These are phyloP conservation scores for Anoplolepis gracilipes DNA, from an alignment of 1,140 invertebrate species.

Conservation along the genomic window DNA sequence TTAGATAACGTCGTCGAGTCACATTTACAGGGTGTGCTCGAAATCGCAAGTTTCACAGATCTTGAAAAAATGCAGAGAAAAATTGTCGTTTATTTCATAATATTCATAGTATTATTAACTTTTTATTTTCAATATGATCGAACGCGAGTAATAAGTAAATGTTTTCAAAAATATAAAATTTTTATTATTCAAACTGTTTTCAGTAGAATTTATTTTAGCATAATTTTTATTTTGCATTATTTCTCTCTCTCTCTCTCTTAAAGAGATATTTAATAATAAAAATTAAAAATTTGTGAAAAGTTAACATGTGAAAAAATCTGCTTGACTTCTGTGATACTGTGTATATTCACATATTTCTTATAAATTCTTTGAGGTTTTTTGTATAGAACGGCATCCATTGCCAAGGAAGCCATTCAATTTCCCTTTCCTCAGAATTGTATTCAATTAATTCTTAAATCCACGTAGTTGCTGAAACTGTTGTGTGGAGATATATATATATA, in stretches of 20 bases:
- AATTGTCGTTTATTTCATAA: background rate
- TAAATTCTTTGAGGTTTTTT: background rate
- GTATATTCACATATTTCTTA: background rate
- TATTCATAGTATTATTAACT: no score
- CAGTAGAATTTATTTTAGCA: background rate
- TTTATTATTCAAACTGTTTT: background rate
- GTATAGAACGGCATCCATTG: background rate
- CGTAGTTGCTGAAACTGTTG: background rate
- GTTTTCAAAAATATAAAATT: background rate
- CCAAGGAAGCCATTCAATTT: slow-evolving; percentile 55
- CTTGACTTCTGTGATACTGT: background rate
- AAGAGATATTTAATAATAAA: background rate
- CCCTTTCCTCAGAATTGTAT: slow-evolving; percentile 42
- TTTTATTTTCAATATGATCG: background rate
- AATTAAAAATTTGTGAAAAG: background rate
- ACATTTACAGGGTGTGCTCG: background rate
- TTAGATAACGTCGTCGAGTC: slow-evolving; percentile 17
- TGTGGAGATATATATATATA: slow-evolving; percentile 16
- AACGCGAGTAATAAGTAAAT: background rate
- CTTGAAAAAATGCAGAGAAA: background rate
- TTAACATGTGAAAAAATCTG: background rate
- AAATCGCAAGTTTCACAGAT: slow-evolving; percentile 8
- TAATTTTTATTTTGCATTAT: background rate
- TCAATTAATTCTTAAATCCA: slow-evolving; percentile 65
- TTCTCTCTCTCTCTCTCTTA: background rate